Evolutionary conservation across 2,113 vertebrate species (phyloP), one percentile per base, ranked within the genome.

Genomic region (Indri indri): DNA sequence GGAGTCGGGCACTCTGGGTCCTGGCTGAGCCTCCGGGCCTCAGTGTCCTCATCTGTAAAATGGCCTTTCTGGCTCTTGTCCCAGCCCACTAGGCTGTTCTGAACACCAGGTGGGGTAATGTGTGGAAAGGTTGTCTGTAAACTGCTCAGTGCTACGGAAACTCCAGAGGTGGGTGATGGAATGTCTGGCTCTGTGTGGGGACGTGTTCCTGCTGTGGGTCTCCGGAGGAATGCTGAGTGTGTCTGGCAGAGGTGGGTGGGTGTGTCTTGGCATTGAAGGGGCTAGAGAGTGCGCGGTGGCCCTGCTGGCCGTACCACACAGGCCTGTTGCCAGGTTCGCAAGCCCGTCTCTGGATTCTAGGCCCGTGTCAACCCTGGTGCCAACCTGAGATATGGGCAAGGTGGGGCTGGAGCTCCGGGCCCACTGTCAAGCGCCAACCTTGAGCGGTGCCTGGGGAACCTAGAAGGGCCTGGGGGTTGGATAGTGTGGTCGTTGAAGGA

Each of bases 171-270:
- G 37, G 70, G 47, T 8, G 17, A 63, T 59, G 80, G 73, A 61
- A 80, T 30, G 86, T 76, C 73, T 22, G 32, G 50, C 76, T 70
- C 63, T 4, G 3, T 23, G 0, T 37, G 37, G 54, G 37, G 20
- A 40, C 5, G 2, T 18, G 47, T 23, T 59, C 11, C n/a, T 17
- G 79, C 42, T 3, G 30, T 88, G 37, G 50, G 66, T 65, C 88
- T 92, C 37, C 0, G 20, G 50, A 93, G 96, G 96, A 96, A 94
- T 45, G 85, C 88, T 59, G 50, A 85, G 88, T 77, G 88, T 95
- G 94, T 90, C 47, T 23, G 85, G 85, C 85, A 20, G 73, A 73
- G 77, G 30, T 76, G 81, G 71, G 34, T 63, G 83, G 80, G 92
- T 66, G 83, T 82, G 86, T 73, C 96, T 79, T 85, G 81, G 76